A percentile compares a stretch with the other conserved stretches of the same genome.
phyloP scores from a whole-genome alignment of 2,797 vertebrate genomes.

The Tinamus major region DNA sequence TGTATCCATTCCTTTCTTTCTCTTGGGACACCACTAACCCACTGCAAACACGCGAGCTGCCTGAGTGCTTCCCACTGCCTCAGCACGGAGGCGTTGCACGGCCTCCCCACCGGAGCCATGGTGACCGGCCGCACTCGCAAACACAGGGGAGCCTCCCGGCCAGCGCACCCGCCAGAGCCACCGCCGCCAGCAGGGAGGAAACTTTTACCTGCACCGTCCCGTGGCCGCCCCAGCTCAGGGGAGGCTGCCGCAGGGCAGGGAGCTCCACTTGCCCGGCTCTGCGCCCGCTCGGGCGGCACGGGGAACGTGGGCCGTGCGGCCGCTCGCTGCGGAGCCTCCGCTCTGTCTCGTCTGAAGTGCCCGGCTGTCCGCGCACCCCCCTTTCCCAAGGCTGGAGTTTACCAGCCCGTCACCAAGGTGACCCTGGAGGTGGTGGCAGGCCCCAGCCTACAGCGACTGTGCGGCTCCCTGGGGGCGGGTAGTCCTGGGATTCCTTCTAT shows the following conservation, averaged over 20 bases:
- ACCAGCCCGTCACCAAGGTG: constrained; percentile 72
- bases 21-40: not conserved
- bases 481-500: not conserved
- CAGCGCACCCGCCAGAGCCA: too few species aligned
- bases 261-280: not conserved
- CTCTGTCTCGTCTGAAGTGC: not conserved
- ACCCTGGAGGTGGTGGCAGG: not conserved
- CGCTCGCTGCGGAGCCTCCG: not conserved
- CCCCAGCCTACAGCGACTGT: not conserved
- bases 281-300: not conserved
- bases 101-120: too few species aligned
- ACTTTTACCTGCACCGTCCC: too few species aligned
- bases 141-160: too few species aligned
- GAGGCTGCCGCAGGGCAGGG: too few species aligned
- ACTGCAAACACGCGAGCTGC: not conserved
- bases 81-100: too few species aligned
- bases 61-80: too few species aligned
- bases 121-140: too few species aligned
- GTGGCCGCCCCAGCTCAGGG: too few species aligned
- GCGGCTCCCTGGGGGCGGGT: not conserved
- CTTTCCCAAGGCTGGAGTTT: constrained; percentile 64
- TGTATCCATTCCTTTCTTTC: accelerated
- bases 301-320: accelerated
- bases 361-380: not conserved
- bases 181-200: too few species aligned